These are phyloP conservation scores for Pantelozetes paolii DNA, from an alignment of 2,888 invertebrate genomes.

Conservation along the genomic window DNA sequence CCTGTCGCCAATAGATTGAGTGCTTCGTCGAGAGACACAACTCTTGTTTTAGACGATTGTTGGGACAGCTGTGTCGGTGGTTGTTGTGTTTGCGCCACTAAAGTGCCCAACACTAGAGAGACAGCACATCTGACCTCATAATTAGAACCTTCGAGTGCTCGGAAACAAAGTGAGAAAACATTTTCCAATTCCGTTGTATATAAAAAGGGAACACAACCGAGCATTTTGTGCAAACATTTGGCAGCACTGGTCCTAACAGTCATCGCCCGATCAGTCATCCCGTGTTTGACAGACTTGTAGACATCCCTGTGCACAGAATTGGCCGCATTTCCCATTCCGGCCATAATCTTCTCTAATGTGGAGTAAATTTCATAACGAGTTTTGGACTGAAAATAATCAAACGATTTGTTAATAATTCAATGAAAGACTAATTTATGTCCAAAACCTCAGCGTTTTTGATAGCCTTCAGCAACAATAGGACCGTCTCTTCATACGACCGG, in stretches of 20 bases:
- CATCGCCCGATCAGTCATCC: conserved; percentile 84
- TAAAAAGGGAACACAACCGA: conserved; percentile 74
- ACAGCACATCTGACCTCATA: conserved; percentile 88
- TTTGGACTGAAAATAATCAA: conserved; percentile 64
- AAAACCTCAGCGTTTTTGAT: conserved; percentile 75
- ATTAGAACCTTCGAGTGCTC: conserved; percentile 85
- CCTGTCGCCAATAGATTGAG: conserved; percentile 85
- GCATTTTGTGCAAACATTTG: conserved; percentile 77
- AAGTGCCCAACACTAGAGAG: conserved; percentile 80
- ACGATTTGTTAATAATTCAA: background rate
- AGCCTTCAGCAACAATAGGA: conserved; percentile 81
- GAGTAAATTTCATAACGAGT: conserved; percentile 94
- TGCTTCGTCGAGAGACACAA: conserved; percentile 73
- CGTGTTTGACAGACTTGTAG: conserved; percentile 80
- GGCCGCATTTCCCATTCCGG: conserved; percentile 92
- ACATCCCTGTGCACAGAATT: conserved; percentile 79
- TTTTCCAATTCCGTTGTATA: conserved; percentile 87
- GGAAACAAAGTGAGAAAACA: conserved; percentile 81
- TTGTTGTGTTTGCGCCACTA: conserved; percentile 75
- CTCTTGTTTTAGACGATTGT: conserved; percentile 31
- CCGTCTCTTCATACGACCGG: conserved; percentile 94
- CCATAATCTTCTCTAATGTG: conserved; percentile 83
- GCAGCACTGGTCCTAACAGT: conserved; percentile 90
- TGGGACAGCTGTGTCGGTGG: background rate
- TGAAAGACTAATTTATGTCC: too few relatives aligned